Conservation (phyloP, 2,113 vertebrate species). For the Suncus etruscus region DNA sequence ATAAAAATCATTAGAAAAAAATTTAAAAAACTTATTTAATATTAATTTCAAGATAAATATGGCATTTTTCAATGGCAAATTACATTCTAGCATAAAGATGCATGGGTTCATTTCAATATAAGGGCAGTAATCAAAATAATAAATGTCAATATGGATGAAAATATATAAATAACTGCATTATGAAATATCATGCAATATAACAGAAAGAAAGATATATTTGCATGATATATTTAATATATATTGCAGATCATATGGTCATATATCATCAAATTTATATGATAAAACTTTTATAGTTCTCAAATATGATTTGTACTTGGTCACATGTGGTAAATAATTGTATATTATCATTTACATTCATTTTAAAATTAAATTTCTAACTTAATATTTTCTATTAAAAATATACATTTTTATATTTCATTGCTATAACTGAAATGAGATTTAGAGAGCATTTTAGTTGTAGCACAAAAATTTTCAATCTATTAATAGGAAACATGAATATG, state of each 20-base stretch:
- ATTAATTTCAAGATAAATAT: too few species aligned
- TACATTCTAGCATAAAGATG: too few species aligned
- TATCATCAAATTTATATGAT: background rate
- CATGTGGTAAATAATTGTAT: background rate
- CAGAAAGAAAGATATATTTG: background rate
- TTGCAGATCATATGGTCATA: background rate
- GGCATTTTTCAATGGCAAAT: too few species aligned
- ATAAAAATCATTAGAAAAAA: too few species aligned
- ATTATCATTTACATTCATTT: background rate
- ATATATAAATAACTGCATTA: background rate
- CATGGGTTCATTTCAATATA: too few species aligned
- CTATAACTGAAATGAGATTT: background rate
- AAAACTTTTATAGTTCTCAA: background rate
- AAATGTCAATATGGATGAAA: background rate
- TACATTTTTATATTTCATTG: background rate
- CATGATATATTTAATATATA: too few species aligned
- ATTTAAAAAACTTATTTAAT: too few species aligned
- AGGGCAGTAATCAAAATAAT: too few species aligned
- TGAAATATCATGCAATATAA: background rate
- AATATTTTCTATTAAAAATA: background rate
- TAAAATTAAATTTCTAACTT: background rate
- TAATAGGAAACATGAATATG: background rate
- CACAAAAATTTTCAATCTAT: background rate
- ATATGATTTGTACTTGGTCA: background rate
- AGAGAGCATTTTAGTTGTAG: background rate